A percentile compares a stretch with the other conserved stretches of the same genome.
Evolutionary conservation across 2,797 vertebrate species (phyloP).

Genomic region (Phaenicophaeus curvirostris): DNA sequence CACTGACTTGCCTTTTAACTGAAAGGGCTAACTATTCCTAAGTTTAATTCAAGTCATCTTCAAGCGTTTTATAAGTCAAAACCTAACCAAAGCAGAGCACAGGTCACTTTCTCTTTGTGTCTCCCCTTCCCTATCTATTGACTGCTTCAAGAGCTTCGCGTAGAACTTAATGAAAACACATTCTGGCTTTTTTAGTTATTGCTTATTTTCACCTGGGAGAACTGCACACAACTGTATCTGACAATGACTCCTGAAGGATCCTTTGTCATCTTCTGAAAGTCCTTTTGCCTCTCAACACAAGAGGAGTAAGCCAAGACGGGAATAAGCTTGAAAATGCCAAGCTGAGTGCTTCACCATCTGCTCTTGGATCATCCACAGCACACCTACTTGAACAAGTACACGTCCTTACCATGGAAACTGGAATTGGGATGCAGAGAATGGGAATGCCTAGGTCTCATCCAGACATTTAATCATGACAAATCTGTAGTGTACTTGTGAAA

Average conservation of each 20-base stretch:
- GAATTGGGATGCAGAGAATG: neutral
- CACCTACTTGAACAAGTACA: neutral
- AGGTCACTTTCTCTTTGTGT: neutral
- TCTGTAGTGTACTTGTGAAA: neutral
- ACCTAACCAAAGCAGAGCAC: neutral
- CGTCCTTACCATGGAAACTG: neutral
- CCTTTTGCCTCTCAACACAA: neutral
- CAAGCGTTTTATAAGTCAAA: neutral
- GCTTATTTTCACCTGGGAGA: neutral
- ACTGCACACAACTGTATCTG: neutral
- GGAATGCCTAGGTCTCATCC: neutral
- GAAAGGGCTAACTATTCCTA: neutral
- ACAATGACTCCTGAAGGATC: neutral
- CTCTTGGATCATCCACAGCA: neutral
- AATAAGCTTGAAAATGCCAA: neutral
- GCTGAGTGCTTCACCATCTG: neutral
- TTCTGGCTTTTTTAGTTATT: neutral
- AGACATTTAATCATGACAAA: neutral
- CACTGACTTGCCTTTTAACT: neutral
- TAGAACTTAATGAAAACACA: neutral
- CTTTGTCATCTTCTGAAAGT: neutral
- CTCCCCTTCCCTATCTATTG: neutral
- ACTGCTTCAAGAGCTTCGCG: neutral
- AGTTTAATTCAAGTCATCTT: neutral
- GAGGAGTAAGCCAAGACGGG: neutral